Base-by-base conservation (phyloP, 2,888 invertebrate genomes). In the Smittia sp. region DNA sequence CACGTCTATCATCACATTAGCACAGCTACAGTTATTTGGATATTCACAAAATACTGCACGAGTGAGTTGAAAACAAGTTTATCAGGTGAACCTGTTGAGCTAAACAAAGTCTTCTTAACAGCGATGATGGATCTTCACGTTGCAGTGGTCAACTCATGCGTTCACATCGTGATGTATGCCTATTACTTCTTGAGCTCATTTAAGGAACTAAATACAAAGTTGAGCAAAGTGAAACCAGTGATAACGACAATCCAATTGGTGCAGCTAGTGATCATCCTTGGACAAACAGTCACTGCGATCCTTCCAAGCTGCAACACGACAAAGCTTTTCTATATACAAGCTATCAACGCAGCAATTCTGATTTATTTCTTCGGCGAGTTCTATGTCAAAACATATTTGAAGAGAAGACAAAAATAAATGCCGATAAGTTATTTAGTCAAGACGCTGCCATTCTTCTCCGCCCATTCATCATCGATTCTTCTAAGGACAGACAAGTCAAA, bases 141-240 rank as follows among this genome's bases (percentile, higher is more conserved):
- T 18, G 41, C 41, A 7, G 81, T n/a, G n/a, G n/a, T 93, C 74
- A 95, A 95, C 79, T 85, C 87, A 0, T 86, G 91, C 74, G 91
- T 95, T 0, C 95, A 96, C 78, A 80, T 88, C 0, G 81, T 93
- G 22, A 95, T 96, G 94, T 95, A 95, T 79, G 82, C 85, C 0
- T 92, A 95, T 80, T 95, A 93, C 79, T 84, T 92, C 4, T 77
- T 90, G 75, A 86, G 91, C 0, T 90, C 91, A 0, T 83, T 88
- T 74, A 85, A 89, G 65, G 4, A 20, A 1, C 27, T 27, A 1
- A 13, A 7, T 11, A 2, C 0, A 0, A 0, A 13, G 90, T 90
- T 0, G 84, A 85, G 63, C 86, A 88, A 78, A 89, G 89, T 78
- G 83, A 88, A 74, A 89, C 87, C 75, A 79, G 89, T 0, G 27